These are phyloP conservation scores for Eremobia ochroleuca DNA, from an alignment of 2,888 invertebrate genomes.

Conservation along the genomic window DNA sequence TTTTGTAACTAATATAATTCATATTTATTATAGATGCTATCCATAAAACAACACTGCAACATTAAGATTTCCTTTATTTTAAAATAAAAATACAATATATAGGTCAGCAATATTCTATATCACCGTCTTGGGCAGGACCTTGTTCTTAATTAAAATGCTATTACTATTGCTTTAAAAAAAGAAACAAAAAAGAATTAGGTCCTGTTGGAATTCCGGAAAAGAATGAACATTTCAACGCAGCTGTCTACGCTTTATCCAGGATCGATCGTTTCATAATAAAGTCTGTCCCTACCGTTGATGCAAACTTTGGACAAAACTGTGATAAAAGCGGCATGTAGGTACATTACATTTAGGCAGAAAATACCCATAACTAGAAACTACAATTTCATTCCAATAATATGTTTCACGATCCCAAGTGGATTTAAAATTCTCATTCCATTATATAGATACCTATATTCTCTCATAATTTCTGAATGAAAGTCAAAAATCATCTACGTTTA, in stretches of 20 bases:
- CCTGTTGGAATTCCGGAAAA: neutral
- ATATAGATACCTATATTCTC: neutral
- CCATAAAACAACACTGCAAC: conserved; percentile 47
- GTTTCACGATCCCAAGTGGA: neutral
- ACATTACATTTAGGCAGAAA: conserved; percentile 15
- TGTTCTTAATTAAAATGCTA: conserved; percentile 2
- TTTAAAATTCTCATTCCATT: neutral
- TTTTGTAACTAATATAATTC: neutral
- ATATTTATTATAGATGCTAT: conserved; percentile 9
- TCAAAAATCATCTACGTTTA: neutral
- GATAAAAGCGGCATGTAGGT: conserved; percentile 19
- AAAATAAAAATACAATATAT: conserved; percentile 54
- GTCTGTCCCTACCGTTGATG: neutral
- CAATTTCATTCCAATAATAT: conserved; percentile 18
- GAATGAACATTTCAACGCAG: neutral
- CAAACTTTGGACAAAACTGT: conserved; percentile 9
- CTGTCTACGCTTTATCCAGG: neutral
- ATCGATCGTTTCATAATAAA: neutral
- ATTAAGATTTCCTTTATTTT: conserved; percentile 56
- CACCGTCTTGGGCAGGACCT: conserved; percentile 22
- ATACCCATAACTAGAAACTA: neutral
- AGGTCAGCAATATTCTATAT: conserved; percentile 28
- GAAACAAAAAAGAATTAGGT: neutral
- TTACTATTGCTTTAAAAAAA: neutral
- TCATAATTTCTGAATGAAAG: neutral